Conservation (phyloP, 2,888 invertebrate genomes). For the Diarsia dahlii region DNA sequence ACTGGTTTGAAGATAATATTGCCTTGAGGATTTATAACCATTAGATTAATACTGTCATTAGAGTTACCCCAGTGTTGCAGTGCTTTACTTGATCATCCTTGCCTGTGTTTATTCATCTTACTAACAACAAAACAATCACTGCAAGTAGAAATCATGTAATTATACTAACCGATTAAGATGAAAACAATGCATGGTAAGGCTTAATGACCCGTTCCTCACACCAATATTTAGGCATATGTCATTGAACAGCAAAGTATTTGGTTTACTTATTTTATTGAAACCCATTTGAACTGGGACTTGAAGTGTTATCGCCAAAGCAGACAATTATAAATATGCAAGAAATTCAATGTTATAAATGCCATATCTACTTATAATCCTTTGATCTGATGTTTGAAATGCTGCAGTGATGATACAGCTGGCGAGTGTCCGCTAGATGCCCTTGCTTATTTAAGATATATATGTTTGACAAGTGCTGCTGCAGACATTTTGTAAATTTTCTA, state of each 20-base stretch:
- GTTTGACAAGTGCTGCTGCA: slow-evolving; percentile 69
- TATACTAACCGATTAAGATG: slow-evolving; percentile 81
- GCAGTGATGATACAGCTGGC: slow-evolving; percentile 33
- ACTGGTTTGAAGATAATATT: slow-evolving; percentile 89
- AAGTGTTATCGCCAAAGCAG: slow-evolving; percentile 25
- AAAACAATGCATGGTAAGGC: slow-evolving; percentile 85
- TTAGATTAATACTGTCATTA: slow-evolving; percentile 88
- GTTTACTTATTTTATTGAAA: slow-evolving; percentile 58
- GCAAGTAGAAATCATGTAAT: slow-evolving; percentile 84
- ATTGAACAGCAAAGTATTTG: slow-evolving; percentile 44
- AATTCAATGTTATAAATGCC: slow-evolving; percentile 20
- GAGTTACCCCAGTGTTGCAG: slow-evolving; percentile 89
- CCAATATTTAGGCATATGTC: slow-evolving; percentile 55
- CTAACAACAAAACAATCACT: slow-evolving; percentile 86
- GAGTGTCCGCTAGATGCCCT: slow-evolving; percentile 65
- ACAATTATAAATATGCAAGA: slow-evolving; percentile 5
- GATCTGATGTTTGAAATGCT: slow-evolving; percentile 32
- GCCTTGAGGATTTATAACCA: slow-evolving; percentile 90
- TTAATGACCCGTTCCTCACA: slow-evolving; percentile 76
- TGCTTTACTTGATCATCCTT: slow-evolving; percentile 91
- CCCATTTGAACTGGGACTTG: slow-evolving; percentile 73
- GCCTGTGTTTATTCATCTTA: slow-evolving; percentile 91
- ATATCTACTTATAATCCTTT: slow-evolving; percentile 10
- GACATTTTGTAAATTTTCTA: slow-evolving; percentile 68
- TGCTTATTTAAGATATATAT: slow-evolving; percentile 72